These are phyloP conservation scores for Nautilus pompilius DNA, from an alignment of 1,140 invertebrate genomes.

Conservation along the genomic window DNA sequence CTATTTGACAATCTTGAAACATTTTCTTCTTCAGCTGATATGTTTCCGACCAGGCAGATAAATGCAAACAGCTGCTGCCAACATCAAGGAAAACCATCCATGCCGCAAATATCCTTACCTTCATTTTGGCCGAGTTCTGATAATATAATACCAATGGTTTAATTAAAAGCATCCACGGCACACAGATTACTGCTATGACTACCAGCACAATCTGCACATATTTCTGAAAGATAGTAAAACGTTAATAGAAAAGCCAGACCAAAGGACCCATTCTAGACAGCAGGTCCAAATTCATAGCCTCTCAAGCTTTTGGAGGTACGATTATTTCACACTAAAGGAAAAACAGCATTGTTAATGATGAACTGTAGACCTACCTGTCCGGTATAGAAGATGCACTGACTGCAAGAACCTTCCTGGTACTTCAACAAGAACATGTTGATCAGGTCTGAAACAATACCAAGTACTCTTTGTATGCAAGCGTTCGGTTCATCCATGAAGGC, in stretches of 20 bases:
- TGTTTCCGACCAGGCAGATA: no score
- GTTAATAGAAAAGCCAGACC: no score
- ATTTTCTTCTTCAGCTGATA: no score
- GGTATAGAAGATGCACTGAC: constrained; percentile 27
- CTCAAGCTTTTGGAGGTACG: no score
- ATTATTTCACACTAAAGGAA: no score
- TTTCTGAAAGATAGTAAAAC: constrained; percentile 59
- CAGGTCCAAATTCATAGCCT: no score
- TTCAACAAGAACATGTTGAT: constrained; percentile 53
- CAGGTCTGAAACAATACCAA: constrained; percentile 35
- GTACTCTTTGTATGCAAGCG: neutral
- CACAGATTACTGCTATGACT: constrained; percentile 71
- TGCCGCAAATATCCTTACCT: constrained; percentile 19
- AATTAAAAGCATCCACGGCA: constrained; percentile 86
- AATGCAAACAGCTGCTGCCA: no score
- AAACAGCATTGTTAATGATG: no score
- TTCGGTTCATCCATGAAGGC: no score
- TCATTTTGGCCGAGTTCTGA: constrained; percentile 16
- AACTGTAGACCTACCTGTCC: constrained; percentile 26
- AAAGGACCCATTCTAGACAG: no score
- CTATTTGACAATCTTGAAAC: no score
- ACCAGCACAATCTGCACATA: constrained; percentile 72
- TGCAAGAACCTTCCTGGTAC: constrained; percentile 19
- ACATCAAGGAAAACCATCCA: no score
- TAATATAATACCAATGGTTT: constrained; percentile 39